Conservation (phyloP, 2,888 invertebrate species). For the Pelosia muscerda region DNA sequence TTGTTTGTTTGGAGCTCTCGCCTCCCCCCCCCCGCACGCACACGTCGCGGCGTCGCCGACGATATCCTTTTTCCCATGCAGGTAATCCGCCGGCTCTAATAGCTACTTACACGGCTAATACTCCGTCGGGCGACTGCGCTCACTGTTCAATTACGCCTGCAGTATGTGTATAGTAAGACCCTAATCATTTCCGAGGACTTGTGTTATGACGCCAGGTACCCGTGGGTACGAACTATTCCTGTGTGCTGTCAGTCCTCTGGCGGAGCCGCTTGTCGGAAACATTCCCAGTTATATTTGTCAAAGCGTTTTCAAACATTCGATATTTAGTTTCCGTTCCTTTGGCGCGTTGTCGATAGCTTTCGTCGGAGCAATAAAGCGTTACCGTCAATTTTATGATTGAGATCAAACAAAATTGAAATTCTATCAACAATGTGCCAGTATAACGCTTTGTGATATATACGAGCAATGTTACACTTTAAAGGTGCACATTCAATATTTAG, state of each 20-base stretch:
- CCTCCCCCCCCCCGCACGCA: slow-evolving; percentile 7
- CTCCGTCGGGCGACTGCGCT: neutral
- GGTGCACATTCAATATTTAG: neutral
- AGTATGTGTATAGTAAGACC: slow-evolving; percentile 7
- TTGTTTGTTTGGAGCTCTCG: slow-evolving; percentile 17
- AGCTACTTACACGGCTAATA: slow-evolving; percentile 18
- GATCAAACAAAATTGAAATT: slow-evolving; percentile 6
- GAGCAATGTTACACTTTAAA: neutral
- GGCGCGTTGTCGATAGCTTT: neutral
- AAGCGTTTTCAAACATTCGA: slow-evolving; percentile 10
- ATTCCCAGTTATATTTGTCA: slow-evolving; percentile 11
- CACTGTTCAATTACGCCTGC: slow-evolving; percentile 15
- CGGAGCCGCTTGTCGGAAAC: neutral
- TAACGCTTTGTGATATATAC: neutral
- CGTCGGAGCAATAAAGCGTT: slow-evolving; percentile 13
- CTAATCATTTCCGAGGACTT: slow-evolving; percentile 9
- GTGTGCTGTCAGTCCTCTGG: neutral
- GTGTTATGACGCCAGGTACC: neutral
- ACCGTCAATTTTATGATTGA: neutral
- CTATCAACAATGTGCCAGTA: neutral
- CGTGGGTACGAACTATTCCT: neutral
- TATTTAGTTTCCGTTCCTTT: slow-evolving; percentile 15
- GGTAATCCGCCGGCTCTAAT: slow-evolving; percentile 18
- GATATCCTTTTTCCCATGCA: slow-evolving; percentile 16
- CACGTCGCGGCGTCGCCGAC: neutral